A percentile compares a stretch with the other conserved stretches of the same genome.
phyloP scores from a whole-genome alignment of 1,140 invertebrate genomes.

The Bombus sibiricus region DNA sequence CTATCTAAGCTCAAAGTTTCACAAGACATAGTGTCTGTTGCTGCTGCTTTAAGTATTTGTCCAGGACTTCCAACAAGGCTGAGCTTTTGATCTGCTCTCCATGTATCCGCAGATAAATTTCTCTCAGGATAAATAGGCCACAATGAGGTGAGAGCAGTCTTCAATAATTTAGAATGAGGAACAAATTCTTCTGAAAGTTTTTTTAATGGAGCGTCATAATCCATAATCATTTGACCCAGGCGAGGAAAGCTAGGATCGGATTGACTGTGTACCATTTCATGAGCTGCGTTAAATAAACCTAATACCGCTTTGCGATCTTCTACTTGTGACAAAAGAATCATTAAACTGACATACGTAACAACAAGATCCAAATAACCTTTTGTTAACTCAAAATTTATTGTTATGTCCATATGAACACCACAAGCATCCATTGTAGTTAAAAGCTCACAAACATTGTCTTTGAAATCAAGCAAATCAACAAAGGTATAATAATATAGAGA shows the following conservation, averaged over 20 bases:
- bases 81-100: slow-evolving; percentile 96
- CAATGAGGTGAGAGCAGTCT: slow-evolving; percentile 93
- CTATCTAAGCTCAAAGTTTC: slow-evolving; percentile 97
- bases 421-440: slow-evolving; percentile 99
- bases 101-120: slow-evolving; percentile 96
- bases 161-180: slow-evolving; percentile 94
- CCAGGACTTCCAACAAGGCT: slow-evolving; percentile 96
- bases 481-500: slow-evolving; percentile 99
- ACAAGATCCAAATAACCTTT: slow-evolving; percentile 98
- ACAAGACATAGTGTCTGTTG: slow-evolving; percentile 98
- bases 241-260: slow-evolving; percentile 96
- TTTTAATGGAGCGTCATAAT: slow-evolving; percentile 98
- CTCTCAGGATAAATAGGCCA: slow-evolving; percentile 93
- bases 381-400: slow-evolving; percentile 97
- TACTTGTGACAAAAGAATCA: slow-evolving; percentile 97
- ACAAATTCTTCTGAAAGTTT: slow-evolving; percentile 99
- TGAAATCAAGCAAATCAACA: slow-evolving; percentile 99
- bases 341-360: slow-evolving; percentile 95
- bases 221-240: slow-evolving; percentile 98
- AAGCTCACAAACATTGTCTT: slow-evolving; percentile 98
- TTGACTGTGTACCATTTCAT: slow-evolving; percentile 97
- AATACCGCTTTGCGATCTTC: slow-evolving; percentile 99
- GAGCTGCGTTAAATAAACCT: slow-evolving; percentile 98
- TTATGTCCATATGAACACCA: slow-evolving; percentile 96
- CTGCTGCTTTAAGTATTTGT: slow-evolving; percentile 95